Evolutionary conservation across 2,888 invertebrate genomes (phyloP).

Genomic region (Leucophora obtusa): DNA sequence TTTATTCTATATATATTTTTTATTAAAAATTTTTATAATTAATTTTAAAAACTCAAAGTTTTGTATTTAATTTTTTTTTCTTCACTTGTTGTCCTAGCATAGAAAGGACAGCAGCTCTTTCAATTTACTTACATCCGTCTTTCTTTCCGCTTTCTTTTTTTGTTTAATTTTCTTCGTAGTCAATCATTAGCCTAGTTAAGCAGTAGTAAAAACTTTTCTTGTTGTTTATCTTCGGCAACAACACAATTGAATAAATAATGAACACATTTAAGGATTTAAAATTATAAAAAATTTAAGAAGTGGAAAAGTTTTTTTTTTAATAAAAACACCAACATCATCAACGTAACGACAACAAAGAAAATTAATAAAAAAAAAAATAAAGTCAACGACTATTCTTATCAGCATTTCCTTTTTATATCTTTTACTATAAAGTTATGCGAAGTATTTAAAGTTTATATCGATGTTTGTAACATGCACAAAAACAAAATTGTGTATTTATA

Average conservation of each 20-base stretch:
- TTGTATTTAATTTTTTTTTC: slow-evolving; percentile 16
- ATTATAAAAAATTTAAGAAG: slow-evolving; percentile 13
- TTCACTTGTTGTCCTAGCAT: slow-evolving; percentile 1
- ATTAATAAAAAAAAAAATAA: slow-evolving; percentile 34
- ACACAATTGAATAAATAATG: slow-evolving; percentile 47
- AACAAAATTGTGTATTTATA: no score
- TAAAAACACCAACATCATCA: slow-evolving; percentile 6
- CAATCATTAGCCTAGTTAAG: slow-evolving; percentile 61
- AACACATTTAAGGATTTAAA: slow-evolving; percentile 51
- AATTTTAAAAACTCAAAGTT: slow-evolving; percentile 1
- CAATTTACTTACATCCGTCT: slow-evolving; percentile 36
- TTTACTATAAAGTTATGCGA: not conserved
- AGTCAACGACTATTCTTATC: slow-evolving; percentile 25
- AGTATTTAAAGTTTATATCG: not conserved
- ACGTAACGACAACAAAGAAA: slow-evolving; percentile 18
- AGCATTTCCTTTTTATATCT: not conserved
- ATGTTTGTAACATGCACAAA: not conserved
- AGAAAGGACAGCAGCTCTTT: slow-evolving; percentile 43
- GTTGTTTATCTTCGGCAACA: slow-evolving; percentile 21
- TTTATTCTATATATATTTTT: no score
- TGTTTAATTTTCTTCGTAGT: slow-evolving; percentile 4
- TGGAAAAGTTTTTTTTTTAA: not conserved
- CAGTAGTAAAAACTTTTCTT: slow-evolving; percentile 31
- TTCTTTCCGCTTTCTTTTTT: slow-evolving; percentile 2
- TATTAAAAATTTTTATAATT: not conserved